Evolutionary conservation across 2,797 vertebrate species (phyloP).

Genomic region (Lagodon rhomboides): DNA sequence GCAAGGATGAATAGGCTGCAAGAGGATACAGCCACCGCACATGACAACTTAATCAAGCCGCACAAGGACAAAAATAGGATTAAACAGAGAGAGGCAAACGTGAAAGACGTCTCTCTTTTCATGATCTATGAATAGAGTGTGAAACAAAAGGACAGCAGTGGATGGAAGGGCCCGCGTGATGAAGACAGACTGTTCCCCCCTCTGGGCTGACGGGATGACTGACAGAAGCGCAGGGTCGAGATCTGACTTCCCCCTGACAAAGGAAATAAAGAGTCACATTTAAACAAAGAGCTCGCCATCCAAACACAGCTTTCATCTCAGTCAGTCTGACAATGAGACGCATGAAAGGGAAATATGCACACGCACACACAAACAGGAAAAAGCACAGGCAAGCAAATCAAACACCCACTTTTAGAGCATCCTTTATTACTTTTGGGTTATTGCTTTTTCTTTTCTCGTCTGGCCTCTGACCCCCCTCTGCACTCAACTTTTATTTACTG

Average conservation of each 20-base stretch:
- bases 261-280: conserved; percentile 73
- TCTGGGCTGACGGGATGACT: conserved; percentile 71
- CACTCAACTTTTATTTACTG: conserved; percentile 33
- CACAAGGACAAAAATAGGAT: conserved; percentile 70
- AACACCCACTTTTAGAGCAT: conserved; percentile 48
- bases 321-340: conserved; percentile 45
- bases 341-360: conserved; percentile 50
- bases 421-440: conserved; percentile 72
- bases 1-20: conserved; percentile 50
- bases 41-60: conserved; percentile 76
- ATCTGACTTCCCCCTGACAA: conserved; percentile 64
- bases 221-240: conserved; percentile 68
- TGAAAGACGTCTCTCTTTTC: conserved; percentile 59
- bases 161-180: conserved; percentile 59
- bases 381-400: conserved; percentile 52
- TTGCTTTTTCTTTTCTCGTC: conserved; percentile 55
- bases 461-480: conserved; percentile 43
- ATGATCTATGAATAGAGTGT: conserved; percentile 73
- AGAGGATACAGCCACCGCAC: conserved; percentile 45
- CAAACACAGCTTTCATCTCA: conserved; percentile 64
- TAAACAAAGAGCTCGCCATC: conserved; percentile 64
- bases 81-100: conserved; percentile 55
- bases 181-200: conserved; percentile 71
- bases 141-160: conserved; percentile 74
- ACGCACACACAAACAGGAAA: conserved; percentile 18